Evolutionary conservation across 2,797 vertebrate species (phyloP).

Genomic region (Darevskia nairensis): DNA sequence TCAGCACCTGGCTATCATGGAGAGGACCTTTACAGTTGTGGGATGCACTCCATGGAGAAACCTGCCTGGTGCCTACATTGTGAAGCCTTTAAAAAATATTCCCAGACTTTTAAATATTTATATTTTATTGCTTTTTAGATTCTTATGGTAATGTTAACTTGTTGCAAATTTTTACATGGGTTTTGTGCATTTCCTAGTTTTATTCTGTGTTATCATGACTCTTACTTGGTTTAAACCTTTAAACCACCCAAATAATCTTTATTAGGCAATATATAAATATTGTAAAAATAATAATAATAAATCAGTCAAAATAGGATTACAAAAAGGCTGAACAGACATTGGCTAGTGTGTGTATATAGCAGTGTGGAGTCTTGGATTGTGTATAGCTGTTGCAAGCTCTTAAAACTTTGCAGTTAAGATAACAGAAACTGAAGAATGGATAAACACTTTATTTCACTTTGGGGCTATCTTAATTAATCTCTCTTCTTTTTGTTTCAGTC

Average conservation of each 20-base stretch:
- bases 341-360: not conserved
- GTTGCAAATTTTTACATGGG: not conserved
- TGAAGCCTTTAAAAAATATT: too few species aligned
- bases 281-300: not conserved
- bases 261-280: not conserved
- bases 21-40: not conserved
- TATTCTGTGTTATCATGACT: not conserved
- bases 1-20: too few species aligned
- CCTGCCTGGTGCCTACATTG: not conserved
- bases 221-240: not conserved
- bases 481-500: conserved; percentile 82
- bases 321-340: not conserved
- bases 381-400: not conserved
- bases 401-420: not conserved
- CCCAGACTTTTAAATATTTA: too few species aligned
- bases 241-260: not conserved
- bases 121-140: not conserved
- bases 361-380: not conserved
- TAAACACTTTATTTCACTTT: not conserved
- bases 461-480: not conserved
- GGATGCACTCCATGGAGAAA: not conserved
- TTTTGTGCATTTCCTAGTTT: not conserved
- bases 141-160: not conserved
- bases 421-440: not conserved
- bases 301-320: not conserved